Base-by-base conservation (phyloP, 92 coral and sea anemone genomes). In the Actinernus sp. region DNA sequence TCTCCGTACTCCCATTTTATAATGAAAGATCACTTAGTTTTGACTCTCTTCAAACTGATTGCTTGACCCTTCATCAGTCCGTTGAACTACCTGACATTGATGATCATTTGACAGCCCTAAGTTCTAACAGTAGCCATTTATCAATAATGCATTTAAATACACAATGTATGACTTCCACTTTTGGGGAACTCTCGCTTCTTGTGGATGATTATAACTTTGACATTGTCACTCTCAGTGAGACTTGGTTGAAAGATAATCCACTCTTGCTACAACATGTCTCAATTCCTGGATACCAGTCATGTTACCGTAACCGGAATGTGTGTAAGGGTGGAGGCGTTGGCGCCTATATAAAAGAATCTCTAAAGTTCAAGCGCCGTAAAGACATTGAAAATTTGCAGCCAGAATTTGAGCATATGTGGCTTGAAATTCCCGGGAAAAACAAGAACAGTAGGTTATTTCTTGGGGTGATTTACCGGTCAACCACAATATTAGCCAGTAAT, bases 171-270 rank as follows among this genome's bases (percentile, higher is more conserved):
- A 68, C 76, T 33, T 54, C 76, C 50, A 68, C 65, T 18, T 70
- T 57, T 55, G 57, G 55, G 23, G 54, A 57, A 13, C 14, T 53
- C 11, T 27, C 31, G 1, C 76, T 28, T 27, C 12, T 55, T 1
- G 53, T 68, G 6, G 18, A 52, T 34, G 31, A 51, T 20, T 68
- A 68, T 41, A 19, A 16, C 2, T 68, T 73, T 48, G 81, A 61
- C 7, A 23, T 74, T 18, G 50, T 63, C 24, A 49, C 53, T 3
- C 40, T 63, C 9, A 43, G 50, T 27, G 81, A 74, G 51, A 74
- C 81, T 11, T 74, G 64, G 81, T 63, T 62, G 13, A 74, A 74
- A 32, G 72, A 61, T 48, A 61, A 73, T 31, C 80, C 55, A 38
- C 72, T 27, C 14, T 48, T 72, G 16, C 69, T 72, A 11, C 20